Conservation (phyloP, 2,797 vertebrate species). For the Lutjanus campechanus region DNA sequence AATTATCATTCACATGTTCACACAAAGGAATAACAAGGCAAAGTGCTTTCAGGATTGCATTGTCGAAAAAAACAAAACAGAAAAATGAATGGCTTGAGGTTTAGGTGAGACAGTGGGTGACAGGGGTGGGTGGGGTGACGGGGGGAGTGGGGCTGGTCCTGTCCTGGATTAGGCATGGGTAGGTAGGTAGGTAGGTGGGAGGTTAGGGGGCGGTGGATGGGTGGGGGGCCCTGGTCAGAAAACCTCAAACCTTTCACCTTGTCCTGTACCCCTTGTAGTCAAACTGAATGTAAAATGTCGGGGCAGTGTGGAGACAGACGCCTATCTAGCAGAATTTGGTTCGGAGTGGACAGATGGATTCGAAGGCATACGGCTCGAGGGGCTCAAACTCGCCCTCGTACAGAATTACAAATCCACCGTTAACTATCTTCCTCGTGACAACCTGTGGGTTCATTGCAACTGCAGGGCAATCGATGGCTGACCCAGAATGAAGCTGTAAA, state of each 20-base stretch:
- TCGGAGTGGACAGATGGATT: conserved; percentile 73
- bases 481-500: conserved; percentile 83
- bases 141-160: conserved; percentile 61
- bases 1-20: conserved; percentile 86
- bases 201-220: conserved; percentile 20
- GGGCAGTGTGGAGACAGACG: conserved; percentile 72
- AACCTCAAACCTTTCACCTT: conserved; percentile 83
- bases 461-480: conserved; percentile 70
- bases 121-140: conserved; percentile 25
- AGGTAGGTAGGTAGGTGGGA: background rate
- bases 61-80: conserved; percentile 81
- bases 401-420: conserved; percentile 74
- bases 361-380: conserved; percentile 77
- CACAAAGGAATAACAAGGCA: conserved; percentile 87
- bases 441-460: conserved; percentile 74
- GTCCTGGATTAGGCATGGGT: conserved; percentile 56
- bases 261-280: conserved; percentile 75
- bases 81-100: conserved; percentile 88
- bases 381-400: conserved; percentile 63
- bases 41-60: conserved; percentile 92
- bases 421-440: conserved; percentile 54
- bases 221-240: conserved; percentile 65
- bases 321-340: conserved; percentile 77
- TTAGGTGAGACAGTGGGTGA: conserved; percentile 57
- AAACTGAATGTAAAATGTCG: conserved; percentile 66